Conservation (phyloP, 1,140 invertebrate species). For the Halesus radiatus region DNA sequence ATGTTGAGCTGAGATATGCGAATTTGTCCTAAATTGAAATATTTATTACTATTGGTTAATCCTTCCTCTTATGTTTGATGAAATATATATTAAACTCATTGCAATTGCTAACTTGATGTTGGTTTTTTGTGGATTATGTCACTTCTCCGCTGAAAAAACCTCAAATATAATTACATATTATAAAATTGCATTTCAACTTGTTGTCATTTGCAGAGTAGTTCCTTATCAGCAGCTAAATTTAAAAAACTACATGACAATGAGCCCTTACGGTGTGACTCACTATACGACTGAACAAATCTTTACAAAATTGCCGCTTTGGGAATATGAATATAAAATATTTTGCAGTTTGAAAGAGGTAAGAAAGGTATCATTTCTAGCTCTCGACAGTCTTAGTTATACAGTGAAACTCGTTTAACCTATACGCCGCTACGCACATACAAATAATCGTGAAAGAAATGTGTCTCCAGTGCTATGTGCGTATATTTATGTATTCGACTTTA, state of each 20-base stretch:
- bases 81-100: constrained; percentile 30
- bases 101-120: constrained; percentile 5
- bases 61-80: neutral
- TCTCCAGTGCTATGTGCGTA: too few relatives aligned
- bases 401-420: too few relatives aligned
- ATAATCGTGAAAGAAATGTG: too few relatives aligned
- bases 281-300: constrained; percentile 78
- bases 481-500: too few relatives aligned
- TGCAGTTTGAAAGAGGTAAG: constrained; percentile 74
- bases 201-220: constrained; percentile 71
- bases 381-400: too few relatives aligned
- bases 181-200: neutral
- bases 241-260: constrained; percentile 78
- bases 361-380: too few relatives aligned
- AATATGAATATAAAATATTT: constrained; percentile 79
- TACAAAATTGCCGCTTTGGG: constrained; percentile 78
- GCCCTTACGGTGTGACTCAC: constrained; percentile 78
- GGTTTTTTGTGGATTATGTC: too few relatives aligned
- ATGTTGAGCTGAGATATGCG: too few relatives aligned
- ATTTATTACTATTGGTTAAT: neutral
- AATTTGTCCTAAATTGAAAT: neutral
- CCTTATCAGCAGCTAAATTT: constrained; percentile 75
- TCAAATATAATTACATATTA: neutral
- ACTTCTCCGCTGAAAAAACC: too few relatives aligned
- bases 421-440: too few relatives aligned